Evolutionary conservation across 2,888 invertebrate genomes (phyloP).

Genomic region (Ametastegia equiseti): DNA sequence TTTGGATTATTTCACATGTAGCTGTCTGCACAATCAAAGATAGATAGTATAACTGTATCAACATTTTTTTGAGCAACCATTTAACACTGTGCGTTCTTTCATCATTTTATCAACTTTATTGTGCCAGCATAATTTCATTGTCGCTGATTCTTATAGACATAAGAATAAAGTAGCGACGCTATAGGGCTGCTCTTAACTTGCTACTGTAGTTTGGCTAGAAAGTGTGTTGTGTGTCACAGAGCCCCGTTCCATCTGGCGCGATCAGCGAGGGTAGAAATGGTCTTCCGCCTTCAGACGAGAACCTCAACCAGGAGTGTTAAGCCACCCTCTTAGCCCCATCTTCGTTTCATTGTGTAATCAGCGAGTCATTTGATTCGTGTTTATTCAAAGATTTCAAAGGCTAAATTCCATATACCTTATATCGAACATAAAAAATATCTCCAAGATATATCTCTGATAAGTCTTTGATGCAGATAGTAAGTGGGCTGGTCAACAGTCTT

Average conservation of each 20-base stretch:
- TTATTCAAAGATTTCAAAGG: conserved; percentile 22
- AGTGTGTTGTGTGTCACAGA: conserved; percentile 63
- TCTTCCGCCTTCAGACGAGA: conserved; percentile 72
- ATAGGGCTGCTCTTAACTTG: conserved; percentile 28
- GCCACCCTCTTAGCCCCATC: conserved; percentile 52
- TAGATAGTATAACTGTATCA: not conserved
- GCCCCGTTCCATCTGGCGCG: conserved; percentile 71
- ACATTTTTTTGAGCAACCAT: not conserved
- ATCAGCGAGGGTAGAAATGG: conserved; percentile 70
- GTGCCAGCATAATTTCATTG: not conserved
- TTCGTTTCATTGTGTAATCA: conserved; percentile 14
- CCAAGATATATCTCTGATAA: not conserved
- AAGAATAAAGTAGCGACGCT: conserved; percentile 27
- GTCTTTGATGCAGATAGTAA: not conserved
- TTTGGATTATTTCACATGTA: not conserved
- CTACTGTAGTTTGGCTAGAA: conserved; percentile 44
- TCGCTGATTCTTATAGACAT: not conserved
- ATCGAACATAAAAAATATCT: not conserved
- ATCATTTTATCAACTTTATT: not conserved
- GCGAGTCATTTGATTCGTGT: not conserved
- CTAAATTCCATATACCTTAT: not conserved
- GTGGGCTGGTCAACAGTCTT: not conserved
- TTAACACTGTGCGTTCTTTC: not conserved
- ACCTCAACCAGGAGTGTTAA: conserved; percentile 73
- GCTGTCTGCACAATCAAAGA: not conserved